A percentile compares a stretch with the other conserved stretches of the same genome.
Evolutionary conservation across 2,797 vertebrate species (phyloP).

Genomic region (Chromis chromis): DNA sequence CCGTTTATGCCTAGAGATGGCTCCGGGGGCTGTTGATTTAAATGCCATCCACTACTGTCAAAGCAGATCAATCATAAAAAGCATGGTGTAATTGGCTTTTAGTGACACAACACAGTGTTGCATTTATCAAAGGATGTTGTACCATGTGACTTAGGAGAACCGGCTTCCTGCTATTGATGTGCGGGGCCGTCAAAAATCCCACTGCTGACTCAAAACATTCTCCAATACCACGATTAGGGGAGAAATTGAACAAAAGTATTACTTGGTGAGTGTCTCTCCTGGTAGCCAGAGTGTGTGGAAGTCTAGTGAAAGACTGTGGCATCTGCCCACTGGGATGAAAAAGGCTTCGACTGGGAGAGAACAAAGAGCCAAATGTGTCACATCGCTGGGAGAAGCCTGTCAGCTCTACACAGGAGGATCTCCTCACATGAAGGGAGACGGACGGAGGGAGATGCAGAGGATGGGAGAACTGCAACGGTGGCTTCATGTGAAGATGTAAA

Average conservation of each 20-base stretch:
- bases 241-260: constrained; percentile 68
- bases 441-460: constrained; percentile 43
- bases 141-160: constrained; percentile 76
- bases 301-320: constrained; percentile 48
- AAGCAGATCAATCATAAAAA: constrained; percentile 83
- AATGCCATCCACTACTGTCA: constrained; percentile 84
- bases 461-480: constrained; percentile 34
- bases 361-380: constrained; percentile 81
- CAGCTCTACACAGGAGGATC: constrained; percentile 69
- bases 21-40: constrained; percentile 81
- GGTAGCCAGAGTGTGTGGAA: constrained; percentile 31
- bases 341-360: constrained; percentile 66
- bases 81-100: constrained; percentile 87
- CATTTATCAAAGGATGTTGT: constrained; percentile 83
- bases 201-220: constrained; percentile 81
- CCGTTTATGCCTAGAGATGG: constrained; percentile 79
- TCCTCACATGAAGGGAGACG: constrained; percentile 64
- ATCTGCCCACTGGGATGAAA: constrained; percentile 72
- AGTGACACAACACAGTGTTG: constrained; percentile 82
- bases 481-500: constrained; percentile 52
- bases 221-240: constrained; percentile 60
- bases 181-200: constrained; percentile 57
- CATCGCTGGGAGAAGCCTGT: constrained; percentile 70
- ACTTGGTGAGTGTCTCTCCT: constrained; percentile 63
- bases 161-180: constrained; percentile 60